Evolutionary conservation across 1,140 invertebrate species (phyloP).

Genomic region (Dinothrombium tinctorium): DNA sequence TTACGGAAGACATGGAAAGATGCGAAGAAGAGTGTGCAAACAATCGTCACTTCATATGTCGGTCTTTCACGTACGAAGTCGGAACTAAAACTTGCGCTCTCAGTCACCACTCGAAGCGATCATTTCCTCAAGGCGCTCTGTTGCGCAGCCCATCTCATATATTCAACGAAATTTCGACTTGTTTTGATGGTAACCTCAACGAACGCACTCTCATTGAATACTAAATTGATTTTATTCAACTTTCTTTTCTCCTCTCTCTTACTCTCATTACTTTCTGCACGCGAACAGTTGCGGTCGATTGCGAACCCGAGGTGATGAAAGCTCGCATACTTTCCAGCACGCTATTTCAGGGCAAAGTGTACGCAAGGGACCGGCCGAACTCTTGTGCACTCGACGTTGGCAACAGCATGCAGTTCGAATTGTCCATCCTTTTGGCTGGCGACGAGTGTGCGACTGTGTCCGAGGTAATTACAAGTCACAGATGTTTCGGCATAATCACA

Average conservation of each 20-base stretch:
- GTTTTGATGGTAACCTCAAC: constrained; percentile 13
- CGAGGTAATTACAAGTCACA: constrained; percentile 9
- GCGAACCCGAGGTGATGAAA: constrained; percentile 61
- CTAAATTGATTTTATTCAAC: too few species aligned
- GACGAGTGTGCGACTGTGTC: constrained; percentile 12
- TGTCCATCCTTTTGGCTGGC: constrained; percentile 10
- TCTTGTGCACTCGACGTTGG: constrained; percentile 50
- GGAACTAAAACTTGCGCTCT: constrained; percentile 8
- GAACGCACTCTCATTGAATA: too few species aligned
- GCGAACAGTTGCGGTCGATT: constrained; percentile 22
- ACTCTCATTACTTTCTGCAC: too few species aligned
- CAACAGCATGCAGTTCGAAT: constrained; percentile 11
- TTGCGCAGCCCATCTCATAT: background rate
- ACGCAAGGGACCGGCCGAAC: constrained; percentile 77
- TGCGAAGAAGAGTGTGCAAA: constrained; percentile 11
- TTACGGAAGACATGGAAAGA: constrained; percentile 5
- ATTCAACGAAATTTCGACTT: constrained; percentile 13
- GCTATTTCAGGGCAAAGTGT: constrained; percentile 74
- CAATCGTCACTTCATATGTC: constrained; percentile 10
- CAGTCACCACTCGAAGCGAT: constrained; percentile 11
- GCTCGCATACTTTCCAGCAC: constrained; percentile 69
- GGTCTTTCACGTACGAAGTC: constrained; percentile 9
- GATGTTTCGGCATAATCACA: background rate
- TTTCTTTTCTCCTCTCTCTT: too few species aligned
- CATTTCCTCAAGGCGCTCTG: constrained; percentile 8